These are phyloP conservation scores for Sesamia nonagrioides DNA, from an alignment of 1,140 invertebrate genomes.

Conservation along the genomic window DNA sequence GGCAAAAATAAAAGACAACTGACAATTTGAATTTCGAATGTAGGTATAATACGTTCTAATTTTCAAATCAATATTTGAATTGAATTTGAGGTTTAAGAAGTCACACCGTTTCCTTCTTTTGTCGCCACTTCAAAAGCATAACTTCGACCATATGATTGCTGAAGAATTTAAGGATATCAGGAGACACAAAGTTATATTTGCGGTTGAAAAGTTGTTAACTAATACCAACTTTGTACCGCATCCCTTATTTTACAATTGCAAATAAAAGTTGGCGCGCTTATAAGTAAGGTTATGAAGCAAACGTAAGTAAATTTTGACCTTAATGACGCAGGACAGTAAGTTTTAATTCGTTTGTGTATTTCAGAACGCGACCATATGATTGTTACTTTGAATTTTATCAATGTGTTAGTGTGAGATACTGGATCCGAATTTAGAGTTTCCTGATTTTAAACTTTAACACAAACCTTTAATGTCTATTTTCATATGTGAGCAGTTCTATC, in stretches of 20 bases:
- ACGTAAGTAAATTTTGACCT: conserved; percentile 21
- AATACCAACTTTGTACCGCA: conserved; percentile 13
- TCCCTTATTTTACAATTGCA: conserved; percentile 19
- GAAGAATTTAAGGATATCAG: conserved; percentile 46
- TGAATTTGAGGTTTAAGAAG: not conserved
- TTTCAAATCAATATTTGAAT: conserved; percentile 29
- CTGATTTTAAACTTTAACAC: conserved; percentile 37
- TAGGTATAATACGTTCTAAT: not conserved
- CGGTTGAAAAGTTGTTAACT: not conserved
- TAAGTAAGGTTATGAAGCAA: conserved; percentile 23
- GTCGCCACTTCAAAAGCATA: conserved; percentile 17
- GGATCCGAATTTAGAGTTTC: conserved; percentile 54
- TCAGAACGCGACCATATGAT: conserved; percentile 74
- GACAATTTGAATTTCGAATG: not conserved
- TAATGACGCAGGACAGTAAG: conserved; percentile 1
- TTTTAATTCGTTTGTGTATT: conserved; percentile 42
- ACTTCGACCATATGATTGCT: conserved; percentile 45
- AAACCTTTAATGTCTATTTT: conserved; percentile 41
- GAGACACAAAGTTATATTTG: conserved; percentile 33
- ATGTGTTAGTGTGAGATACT: conserved; percentile 68
- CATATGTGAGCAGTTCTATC: conserved; percentile 33
- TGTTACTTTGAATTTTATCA: conserved; percentile 71
- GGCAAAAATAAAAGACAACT: conserved; percentile 11
- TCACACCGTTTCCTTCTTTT: conserved; percentile 4
- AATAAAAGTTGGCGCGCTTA: conserved; percentile 41